Evolutionary conservation across 2,113 vertebrate species (phyloP).

Genomic region (Bothrops jararaca): DNA sequence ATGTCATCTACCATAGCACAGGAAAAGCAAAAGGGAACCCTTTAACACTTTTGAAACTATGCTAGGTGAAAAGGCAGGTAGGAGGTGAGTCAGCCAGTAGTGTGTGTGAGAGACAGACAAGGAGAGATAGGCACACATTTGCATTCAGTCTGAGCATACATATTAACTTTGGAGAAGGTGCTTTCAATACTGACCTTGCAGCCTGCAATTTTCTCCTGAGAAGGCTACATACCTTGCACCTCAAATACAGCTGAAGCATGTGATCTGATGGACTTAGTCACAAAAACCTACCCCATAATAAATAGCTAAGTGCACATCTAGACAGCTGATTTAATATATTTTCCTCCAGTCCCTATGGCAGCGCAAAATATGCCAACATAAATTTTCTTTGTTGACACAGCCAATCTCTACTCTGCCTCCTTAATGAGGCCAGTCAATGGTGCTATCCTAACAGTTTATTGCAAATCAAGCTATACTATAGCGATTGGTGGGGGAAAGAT

Average conservation of each 20-base stretch:
- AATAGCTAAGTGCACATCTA: background rate
- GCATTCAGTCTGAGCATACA: background rate
- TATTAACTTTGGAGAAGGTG: background rate
- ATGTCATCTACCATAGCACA: conserved; percentile 44
- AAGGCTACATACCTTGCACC: background rate
- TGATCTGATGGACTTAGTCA: background rate
- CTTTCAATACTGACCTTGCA: background rate
- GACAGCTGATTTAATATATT: background rate
- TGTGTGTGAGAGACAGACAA: background rate
- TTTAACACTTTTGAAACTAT: conserved; percentile 43
- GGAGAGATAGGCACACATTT: background rate
- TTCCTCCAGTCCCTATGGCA: background rate
- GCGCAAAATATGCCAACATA: background rate
- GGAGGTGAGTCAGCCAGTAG: background rate
- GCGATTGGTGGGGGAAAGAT: background rate
- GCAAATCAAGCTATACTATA: background rate
- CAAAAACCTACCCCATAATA: background rate
- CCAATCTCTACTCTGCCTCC: background rate
- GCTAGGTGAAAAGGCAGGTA: conserved; percentile 9
- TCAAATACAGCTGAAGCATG: background rate
- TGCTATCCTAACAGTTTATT: background rate
- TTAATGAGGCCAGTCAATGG: background rate
- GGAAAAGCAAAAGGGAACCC: conserved; percentile 54
- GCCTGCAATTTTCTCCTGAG: background rate
- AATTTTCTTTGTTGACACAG: background rate